A percentile compares a stretch with the other conserved stretches of the same genome.
Conservation (phyloP, 2,797 vertebrate species). For the Martes flavigula region DNA sequence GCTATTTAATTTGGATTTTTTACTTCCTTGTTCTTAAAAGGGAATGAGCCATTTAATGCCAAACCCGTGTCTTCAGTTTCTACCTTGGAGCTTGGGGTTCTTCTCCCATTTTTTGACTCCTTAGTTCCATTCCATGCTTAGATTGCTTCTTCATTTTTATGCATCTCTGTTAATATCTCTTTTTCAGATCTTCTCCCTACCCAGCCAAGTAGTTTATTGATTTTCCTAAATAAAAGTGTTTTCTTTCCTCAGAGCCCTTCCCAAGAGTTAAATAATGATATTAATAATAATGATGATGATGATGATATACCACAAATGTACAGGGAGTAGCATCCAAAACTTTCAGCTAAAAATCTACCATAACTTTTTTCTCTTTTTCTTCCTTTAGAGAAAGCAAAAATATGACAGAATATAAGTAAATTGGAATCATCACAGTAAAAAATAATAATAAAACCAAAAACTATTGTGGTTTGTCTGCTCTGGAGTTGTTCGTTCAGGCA, state of each 20-base stretch:
- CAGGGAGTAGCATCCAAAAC: neutral
- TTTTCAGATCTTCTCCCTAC: neutral
- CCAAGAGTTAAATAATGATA: neutral
- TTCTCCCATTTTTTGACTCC: neutral
- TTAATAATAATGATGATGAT: neutral
- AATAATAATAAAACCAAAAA: neutral
- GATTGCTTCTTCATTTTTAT: neutral
- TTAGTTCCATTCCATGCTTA: neutral
- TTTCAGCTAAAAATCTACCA: neutral
- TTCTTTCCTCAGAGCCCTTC: neutral
- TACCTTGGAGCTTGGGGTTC: neutral
- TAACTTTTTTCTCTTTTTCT: neutral
- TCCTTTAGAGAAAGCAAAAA: neutral
- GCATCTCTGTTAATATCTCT: neutral
- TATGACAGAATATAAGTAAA: neutral
- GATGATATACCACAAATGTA: neutral
- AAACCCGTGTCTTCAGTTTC: neutral
- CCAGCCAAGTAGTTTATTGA: neutral
- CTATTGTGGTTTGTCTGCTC: neutral
- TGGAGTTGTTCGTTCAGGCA: neutral
- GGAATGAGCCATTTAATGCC: neutral
- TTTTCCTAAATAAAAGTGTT: neutral
- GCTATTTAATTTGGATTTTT: neutral
- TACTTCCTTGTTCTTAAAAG: neutral
- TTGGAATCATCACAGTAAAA: neutral